These are phyloP conservation scores for Drosophila miranda DNA, from an alignment of 1,140 invertebrate genomes.

Conservation along the genomic window DNA sequence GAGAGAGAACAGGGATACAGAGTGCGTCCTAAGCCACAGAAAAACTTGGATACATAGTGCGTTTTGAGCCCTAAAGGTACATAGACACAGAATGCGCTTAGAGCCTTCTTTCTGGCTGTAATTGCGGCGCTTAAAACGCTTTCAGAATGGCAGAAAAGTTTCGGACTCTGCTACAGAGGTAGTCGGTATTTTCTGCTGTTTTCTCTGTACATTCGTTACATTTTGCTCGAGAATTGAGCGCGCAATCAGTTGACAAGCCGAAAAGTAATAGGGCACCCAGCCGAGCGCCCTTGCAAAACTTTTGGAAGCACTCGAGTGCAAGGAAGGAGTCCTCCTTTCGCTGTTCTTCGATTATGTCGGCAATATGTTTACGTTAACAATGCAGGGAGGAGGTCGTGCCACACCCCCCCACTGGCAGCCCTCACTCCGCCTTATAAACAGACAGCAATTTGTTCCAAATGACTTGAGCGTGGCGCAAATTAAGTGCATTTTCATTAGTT, in stretches of 20 bases:
- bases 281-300: slow-evolving; percentile 16
- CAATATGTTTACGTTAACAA: slow-evolving; percentile 53
- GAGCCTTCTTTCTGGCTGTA: slow-evolving; percentile 40
- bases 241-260: slow-evolving; percentile 38
- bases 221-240: slow-evolving; percentile 33
- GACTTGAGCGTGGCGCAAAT: slow-evolving; percentile 54
- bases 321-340: slow-evolving; percentile 19
- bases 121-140: slow-evolving; percentile 48
- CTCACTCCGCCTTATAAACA: slow-evolving; percentile 8
- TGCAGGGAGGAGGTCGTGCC: not conserved
- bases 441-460: slow-evolving; percentile 55
- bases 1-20: not conserved
- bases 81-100: slow-evolving; percentile 37
- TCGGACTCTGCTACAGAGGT: slow-evolving; percentile 12
- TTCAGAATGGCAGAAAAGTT: slow-evolving; percentile 26
- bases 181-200: not conserved
- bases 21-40: slow-evolving; percentile 2
- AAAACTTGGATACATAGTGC: not conserved
- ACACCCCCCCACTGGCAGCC: not conserved
- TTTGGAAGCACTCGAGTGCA: slow-evolving; percentile 24
- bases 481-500: slow-evolving; percentile 63
- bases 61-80: not conserved
- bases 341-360: slow-evolving; percentile 39
- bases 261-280: slow-evolving; percentile 8
- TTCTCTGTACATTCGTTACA: slow-evolving; percentile 2